These are phyloP conservation scores for Clarias gariepinus DNA, from an alignment of 2,113 vertebrate genomes.

Conservation along the genomic window DNA sequence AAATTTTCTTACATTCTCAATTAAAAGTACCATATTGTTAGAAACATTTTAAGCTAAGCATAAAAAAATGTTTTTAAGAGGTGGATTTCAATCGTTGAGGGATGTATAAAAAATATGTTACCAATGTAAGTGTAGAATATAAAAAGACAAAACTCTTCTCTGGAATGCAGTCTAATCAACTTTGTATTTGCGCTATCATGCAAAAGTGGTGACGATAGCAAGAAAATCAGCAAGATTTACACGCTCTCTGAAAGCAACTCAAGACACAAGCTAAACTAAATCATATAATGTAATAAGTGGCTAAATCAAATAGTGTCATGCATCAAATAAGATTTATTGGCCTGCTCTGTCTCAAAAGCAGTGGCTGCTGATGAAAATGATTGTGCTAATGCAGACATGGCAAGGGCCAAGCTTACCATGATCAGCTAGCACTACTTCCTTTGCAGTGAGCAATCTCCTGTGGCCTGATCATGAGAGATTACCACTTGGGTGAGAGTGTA, in stretches of 20 bases:
- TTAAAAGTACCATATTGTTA: not conserved
- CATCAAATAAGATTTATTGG: conserved; percentile 69
- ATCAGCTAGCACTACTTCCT: conserved; percentile 41
- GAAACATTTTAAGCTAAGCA: not conserved
- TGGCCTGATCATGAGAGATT: conserved; percentile 51
- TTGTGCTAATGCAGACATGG: conserved; percentile 48
- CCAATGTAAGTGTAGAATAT: not conserved
- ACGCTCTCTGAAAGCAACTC: conserved; percentile 56
- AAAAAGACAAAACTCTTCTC: not conserved
- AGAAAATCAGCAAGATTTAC: conserved; percentile 62
- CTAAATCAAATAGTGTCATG: conserved; percentile 70
- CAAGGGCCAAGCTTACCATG: conserved; percentile 30
- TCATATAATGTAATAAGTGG: conserved; percentile 66
- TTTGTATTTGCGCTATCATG: conserved; percentile 57
- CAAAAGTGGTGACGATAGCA: conserved; percentile 60
- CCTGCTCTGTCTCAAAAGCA: conserved; percentile 61
- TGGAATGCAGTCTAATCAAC: conserved; percentile 2
- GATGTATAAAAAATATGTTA: not conserved
- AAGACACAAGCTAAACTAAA: conserved; percentile 66
- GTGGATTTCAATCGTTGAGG: not conserved
- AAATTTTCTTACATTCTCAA: not conserved
- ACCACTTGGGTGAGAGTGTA: conserved; percentile 58
- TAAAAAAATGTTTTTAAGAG: not conserved
- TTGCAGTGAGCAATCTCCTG: conserved; percentile 34
- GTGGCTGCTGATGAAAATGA: conserved; percentile 67